Evolutionary conservation across 2,797 vertebrate genomes (phyloP), one percentile per base, ranked within the genome.

Genomic region (Scolopax rusticola): DNA sequence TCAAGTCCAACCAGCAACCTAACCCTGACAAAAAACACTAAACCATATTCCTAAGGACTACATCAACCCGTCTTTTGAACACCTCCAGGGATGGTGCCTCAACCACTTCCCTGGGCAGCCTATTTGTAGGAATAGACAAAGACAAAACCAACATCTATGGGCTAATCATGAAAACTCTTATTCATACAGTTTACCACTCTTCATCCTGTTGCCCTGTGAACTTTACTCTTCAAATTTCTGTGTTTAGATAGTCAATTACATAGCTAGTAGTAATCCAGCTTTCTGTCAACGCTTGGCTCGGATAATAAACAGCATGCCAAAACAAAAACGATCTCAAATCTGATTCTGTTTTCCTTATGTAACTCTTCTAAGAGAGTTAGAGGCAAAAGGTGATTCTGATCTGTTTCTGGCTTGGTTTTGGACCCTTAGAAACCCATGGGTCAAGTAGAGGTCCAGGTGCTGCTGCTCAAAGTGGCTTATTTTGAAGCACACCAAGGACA

Each of bases 191-290:
- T 85, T 86, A 41, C 23, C n/a, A 14, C 30, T 40, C 65, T 84
- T 93, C 60, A 87, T 68, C 51, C 86, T 41, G 45, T 63, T 93
- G 75, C 89, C 84, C 86, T 77, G 21, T 84, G 80, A 93, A 75
- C 27, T 89, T 90, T 43, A 45, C 0, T 0, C 63, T 64, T 74
- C 75, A 74, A 33, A 85, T 51, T 71, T 91, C 60, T 15, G 0
- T n/a, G 20, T 74, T 73, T 73, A 41, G 57, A 56, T 15, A 56
- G 38, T 19, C 71, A 70, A 5, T 30, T 48, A 50, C 6, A 27
- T 18, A 90, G 57, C 38, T 25, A 75, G 23, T 33, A 57, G 68
- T 57, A 87, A 88, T 81, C n/a, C 50, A 87, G 15, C 36, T 61
- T 80, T 78, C 76, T 73, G 43, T 67, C 86, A 92, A 79, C 50